Percentiles rank a stretch among this genome's conserved stretches.
Evolutionary conservation across 2,797 vertebrate species (phyloP).

Genomic region (Pipistrellus pipistrellus): DNA sequence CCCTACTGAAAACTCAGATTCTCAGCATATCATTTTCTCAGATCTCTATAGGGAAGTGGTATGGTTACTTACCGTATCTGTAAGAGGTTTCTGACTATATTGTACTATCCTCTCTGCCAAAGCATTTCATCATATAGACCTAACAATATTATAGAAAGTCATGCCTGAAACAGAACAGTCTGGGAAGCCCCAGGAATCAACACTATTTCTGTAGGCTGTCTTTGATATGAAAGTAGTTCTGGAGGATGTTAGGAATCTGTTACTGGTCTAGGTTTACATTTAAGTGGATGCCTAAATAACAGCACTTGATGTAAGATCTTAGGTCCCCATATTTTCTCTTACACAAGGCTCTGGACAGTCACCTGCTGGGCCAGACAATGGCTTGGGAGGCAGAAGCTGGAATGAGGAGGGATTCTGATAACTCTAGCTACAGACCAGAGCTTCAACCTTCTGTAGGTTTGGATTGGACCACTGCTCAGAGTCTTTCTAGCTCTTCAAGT

Average conservation of each 20-base stretch:
- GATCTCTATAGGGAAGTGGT: background rate
- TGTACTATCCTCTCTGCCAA: background rate
- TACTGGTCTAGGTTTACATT: slow-evolving; percentile 43
- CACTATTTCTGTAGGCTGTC: background rate
- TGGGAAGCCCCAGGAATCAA: background rate
- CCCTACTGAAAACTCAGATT: background rate
- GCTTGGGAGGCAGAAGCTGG: background rate
- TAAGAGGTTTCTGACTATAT: background rate
- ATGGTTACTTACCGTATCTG: background rate
- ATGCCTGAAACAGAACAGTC: background rate
- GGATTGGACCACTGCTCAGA: background rate
- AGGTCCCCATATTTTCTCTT: background rate
- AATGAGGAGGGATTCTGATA: slow-evolving; percentile 35
- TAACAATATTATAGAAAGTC: background rate
- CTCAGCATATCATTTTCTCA: slow-evolving; percentile 20
- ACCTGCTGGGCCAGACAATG: background rate
- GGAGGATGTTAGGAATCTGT: background rate
- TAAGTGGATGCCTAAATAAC: background rate
- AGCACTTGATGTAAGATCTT: background rate
- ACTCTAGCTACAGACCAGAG: background rate
- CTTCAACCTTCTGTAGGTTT: background rate
- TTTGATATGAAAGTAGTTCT: slow-evolving; percentile 31
- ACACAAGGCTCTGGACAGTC: background rate
- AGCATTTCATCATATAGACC: background rate
- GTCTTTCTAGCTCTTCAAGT: slow-evolving; percentile 18